Evolutionary conservation across 2,113 vertebrate species (phyloP).

Genomic region (Equus quagga): DNA sequence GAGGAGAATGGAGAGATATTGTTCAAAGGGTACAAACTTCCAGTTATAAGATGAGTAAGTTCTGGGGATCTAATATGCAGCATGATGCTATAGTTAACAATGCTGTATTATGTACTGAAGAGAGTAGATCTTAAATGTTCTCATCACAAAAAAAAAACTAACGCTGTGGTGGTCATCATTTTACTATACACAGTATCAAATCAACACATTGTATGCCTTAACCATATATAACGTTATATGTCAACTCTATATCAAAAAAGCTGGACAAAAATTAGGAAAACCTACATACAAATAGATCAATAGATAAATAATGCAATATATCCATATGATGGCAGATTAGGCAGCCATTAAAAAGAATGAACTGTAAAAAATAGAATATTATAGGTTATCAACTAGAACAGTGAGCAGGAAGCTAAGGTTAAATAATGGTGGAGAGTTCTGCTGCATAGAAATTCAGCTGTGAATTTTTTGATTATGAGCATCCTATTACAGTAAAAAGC

Average conservation of each 20-base stretch:
- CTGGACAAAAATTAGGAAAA: background rate
- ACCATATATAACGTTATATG: background rate
- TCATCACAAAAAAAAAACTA: background rate
- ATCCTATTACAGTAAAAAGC: background rate
- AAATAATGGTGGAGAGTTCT: slow-evolving; percentile 18
- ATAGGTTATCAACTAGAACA: background rate
- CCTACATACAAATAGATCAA: background rate
- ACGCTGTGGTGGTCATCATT: background rate
- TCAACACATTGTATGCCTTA: background rate
- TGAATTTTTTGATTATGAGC: background rate
- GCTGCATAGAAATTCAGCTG: background rate
- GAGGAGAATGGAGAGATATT: background rate
- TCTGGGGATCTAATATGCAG: background rate
- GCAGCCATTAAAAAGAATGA: background rate
- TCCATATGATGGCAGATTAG: background rate
- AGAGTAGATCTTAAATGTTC: background rate
- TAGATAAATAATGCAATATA: background rate
- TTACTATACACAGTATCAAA: background rate
- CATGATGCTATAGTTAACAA: background rate
- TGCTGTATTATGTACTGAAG: background rate
- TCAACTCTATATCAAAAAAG: background rate
- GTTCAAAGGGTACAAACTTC: background rate
- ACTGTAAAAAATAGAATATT: background rate
- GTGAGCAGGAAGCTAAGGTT: background rate
- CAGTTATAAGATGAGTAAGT: background rate